Percentiles rank a stretch among this genome's conserved stretches.
Conservation (phyloP, 2,888 invertebrate species). For the Perdita meconis region DNA sequence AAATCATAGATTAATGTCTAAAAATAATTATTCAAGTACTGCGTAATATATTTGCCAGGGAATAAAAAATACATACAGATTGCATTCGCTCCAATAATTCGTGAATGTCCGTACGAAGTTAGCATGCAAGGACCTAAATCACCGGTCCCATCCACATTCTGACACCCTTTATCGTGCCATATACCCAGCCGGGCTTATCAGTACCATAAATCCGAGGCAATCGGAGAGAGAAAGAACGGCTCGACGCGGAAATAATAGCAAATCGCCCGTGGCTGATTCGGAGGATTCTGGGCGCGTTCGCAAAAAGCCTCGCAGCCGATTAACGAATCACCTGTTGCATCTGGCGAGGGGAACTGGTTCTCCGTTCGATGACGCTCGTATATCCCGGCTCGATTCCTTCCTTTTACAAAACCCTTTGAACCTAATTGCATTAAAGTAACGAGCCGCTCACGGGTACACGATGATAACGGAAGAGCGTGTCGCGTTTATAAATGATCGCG, state of each 20-base stretch:
- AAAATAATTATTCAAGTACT: too few relatives aligned
- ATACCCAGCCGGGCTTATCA: too few relatives aligned
- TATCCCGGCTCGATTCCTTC: conserved; percentile 19
- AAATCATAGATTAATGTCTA: too few relatives aligned
- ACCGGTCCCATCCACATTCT: too few relatives aligned
- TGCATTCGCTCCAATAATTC: too few relatives aligned
- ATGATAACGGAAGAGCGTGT: conserved; percentile 49
- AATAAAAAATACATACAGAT: too few relatives aligned
- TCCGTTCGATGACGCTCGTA: conserved; percentile 11
- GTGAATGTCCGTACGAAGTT: too few relatives aligned
- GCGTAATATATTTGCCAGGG: too few relatives aligned
- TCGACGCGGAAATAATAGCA: conserved; percentile 19
- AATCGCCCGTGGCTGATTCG: conserved; percentile 14
- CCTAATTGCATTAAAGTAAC: conserved; percentile 47
- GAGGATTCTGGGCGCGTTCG: not conserved
- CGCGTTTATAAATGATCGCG: conserved; percentile 39
- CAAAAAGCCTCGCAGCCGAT: conserved; percentile 25
- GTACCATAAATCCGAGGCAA: not conserved
- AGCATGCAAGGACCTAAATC: too few relatives aligned
- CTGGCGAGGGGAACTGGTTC: conserved; percentile 39
- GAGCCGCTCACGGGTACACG: conserved; percentile 40
- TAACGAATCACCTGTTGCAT: conserved; percentile 46
- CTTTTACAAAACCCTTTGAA: conserved; percentile 50
- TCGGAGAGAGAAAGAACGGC: not conserved
- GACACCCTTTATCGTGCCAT: too few relatives aligned